phyloP scores from a whole-genome alignment of 2,888 invertebrate species.

The Blastobasis lacticolella region DNA sequence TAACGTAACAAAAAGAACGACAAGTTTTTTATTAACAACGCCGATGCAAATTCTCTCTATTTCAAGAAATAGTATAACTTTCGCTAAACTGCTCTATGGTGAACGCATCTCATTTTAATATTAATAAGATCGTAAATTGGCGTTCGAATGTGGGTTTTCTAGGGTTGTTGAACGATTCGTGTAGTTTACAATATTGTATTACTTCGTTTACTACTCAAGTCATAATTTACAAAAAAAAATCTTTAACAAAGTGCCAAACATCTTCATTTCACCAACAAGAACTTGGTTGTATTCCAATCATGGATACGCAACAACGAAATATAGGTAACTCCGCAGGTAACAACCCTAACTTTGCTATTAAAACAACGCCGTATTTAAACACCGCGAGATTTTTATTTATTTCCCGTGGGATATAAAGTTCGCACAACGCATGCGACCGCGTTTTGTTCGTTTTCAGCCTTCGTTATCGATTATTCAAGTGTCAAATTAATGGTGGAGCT shows the following conservation, averaged over 20 bases:
- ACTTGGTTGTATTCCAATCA: too few relatives aligned
- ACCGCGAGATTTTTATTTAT: conserved; percentile 40
- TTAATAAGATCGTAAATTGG: conserved; percentile 39
- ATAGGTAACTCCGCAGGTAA: too few relatives aligned
- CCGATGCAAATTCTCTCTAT: conserved; percentile 5
- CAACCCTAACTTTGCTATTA: conserved; percentile 20
- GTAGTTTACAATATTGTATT: too few relatives aligned
- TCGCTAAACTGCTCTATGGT: conserved; percentile 22
- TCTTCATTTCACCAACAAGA: too few relatives aligned
- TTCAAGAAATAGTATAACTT: conserved; percentile 2
- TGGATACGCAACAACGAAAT: too few relatives aligned
- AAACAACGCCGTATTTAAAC: conserved; percentile 33
- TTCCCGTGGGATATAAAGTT: conserved; percentile 14
- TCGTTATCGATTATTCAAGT: conserved; percentile 48
- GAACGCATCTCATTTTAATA: conserved; percentile 33
- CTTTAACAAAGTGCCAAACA: too few relatives aligned
- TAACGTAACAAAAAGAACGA: not conserved
- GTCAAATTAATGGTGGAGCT: conserved; percentile 54
- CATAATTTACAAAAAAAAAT: too few relatives aligned
- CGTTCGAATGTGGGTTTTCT: conserved; percentile 21
- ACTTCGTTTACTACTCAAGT: too few relatives aligned
- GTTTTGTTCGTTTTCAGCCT: conserved; percentile 19
- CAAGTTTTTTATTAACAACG: conserved; percentile 2
- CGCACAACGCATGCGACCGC: too few relatives aligned
- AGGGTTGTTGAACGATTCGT: too few relatives aligned